Conservation (phyloP, 2,888 invertebrate genomes). For the Ochropleura leucogaster region DNA sequence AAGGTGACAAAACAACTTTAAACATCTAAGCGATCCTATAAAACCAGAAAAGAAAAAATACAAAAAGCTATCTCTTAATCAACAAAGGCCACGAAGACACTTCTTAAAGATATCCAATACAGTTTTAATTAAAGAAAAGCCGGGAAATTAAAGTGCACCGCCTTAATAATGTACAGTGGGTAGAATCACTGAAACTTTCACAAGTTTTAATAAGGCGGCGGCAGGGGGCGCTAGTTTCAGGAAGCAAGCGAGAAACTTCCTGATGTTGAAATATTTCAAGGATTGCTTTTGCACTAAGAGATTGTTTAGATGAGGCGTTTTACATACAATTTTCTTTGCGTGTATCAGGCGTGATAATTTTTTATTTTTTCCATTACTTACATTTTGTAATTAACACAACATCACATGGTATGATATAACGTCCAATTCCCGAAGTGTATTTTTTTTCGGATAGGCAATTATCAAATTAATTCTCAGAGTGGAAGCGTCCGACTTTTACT, state of each 20-base stretch:
- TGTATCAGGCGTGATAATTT: neutral
- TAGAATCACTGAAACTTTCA: constrained; percentile 66
- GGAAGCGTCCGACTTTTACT: no score
- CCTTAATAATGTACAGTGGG: constrained; percentile 60
- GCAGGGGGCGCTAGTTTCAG: constrained; percentile 52
- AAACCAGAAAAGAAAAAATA: constrained; percentile 15
- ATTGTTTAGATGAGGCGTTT: constrained; percentile 20
- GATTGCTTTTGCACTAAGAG: constrained; percentile 50
- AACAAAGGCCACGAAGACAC: constrained; percentile 44
- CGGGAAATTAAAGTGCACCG: constrained; percentile 59
- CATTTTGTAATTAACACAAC: neutral
- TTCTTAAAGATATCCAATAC: constrained; percentile 58
- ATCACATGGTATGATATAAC: no score
- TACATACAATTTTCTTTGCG: neutral
- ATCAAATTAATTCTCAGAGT: no score
- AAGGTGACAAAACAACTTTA: neutral
- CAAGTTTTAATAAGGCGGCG: constrained; percentile 66
- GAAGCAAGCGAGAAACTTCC: constrained; percentile 59
- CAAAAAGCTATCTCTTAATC: constrained; percentile 6
- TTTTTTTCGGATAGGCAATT: no score
- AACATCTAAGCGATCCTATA: neutral
- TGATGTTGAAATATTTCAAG: constrained; percentile 61
- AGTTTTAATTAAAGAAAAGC: constrained; percentile 66
- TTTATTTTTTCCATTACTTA: no score
- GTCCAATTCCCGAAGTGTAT: no score